Base-by-base conservation (phyloP, 2,113 vertebrate genomes). In the Chlamydotis undulata region DNA sequence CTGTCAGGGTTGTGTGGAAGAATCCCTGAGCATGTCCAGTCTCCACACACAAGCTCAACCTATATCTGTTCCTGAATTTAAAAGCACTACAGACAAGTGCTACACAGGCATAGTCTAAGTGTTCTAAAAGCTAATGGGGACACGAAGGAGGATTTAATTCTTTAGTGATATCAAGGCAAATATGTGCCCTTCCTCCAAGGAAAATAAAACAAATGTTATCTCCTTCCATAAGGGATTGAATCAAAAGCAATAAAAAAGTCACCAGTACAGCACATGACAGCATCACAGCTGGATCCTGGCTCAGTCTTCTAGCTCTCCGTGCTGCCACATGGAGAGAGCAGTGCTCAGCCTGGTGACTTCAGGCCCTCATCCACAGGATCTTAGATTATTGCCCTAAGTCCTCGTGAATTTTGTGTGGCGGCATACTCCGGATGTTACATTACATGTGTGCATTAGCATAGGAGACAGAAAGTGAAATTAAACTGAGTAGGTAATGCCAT, bases 91-190 rank as follows among this genome's bases (percentile, higher is more conserved):
- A 71, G 52, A 23, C 55, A 84, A 70, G 11, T 19, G 29, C 49
- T 73, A 45, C 41, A 55, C 22, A 57, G 76, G 19, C 50, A 60
- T 24, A 71, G 52, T 23, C 52, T 59, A 71, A 94, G 81, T 13
- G 29, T 3, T 6, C 73, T 71, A 22, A 65, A 87, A 87, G 28
- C 28, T 79, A 73, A 91, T 12, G 75, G 45, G 69, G 49, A 81
- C 83, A 63, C 0, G 1, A 76, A 83, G 67, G 31, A 67, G 10
- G 37, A 86, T 26, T 39, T 80, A 49, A 65, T 90, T 93, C 10
- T 83, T 90, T 77, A 60, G 63, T 86, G 92, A 88, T 84, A 70
- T 64, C 49, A 90, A 95, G 69, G 43, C 52, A 91, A 96, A 89
- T 81, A 81, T 7, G 16, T 71, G 55, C 49, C 49, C 50, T 89